Evolutionary conservation across 1,140 invertebrate species (phyloP).

Genomic region (Plectrocnemia conspersa): DNA sequence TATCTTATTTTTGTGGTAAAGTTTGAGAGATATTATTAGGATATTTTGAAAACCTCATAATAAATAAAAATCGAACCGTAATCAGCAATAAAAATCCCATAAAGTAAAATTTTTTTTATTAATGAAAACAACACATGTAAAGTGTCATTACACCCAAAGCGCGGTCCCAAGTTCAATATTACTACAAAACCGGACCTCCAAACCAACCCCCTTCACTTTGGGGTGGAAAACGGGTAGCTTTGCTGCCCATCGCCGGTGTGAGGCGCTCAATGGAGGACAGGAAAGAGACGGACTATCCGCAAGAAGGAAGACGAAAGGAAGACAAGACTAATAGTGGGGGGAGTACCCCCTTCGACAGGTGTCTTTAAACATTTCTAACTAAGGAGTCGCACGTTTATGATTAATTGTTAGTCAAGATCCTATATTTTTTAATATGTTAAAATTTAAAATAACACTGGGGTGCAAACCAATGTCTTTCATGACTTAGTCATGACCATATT

Average conservation of each 20-base stretch:
- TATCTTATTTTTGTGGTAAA: too few relatives aligned
- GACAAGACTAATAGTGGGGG: slow-evolving; percentile 3
- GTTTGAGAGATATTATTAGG: too few relatives aligned
- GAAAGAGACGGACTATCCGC: background rate
- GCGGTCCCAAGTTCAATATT: slow-evolving; percentile 23
- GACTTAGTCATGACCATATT: too few relatives aligned
- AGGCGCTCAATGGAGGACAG: background rate
- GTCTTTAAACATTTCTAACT: background rate
- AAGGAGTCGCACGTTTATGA: too few relatives aligned
- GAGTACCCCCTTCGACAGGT: slow-evolving; percentile 16
- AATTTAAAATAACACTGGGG: too few relatives aligned
- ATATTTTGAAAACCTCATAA: too few relatives aligned
- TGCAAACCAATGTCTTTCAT: too few relatives aligned
- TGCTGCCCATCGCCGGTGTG: background rate
- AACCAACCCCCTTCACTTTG: background rate
- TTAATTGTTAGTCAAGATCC: background rate
- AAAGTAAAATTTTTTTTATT: background rate
- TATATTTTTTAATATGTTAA: too few relatives aligned
- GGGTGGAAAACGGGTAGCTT: slow-evolving; percentile 7
- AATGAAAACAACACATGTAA: slow-evolving; percentile 16
- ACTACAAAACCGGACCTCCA: slow-evolving; percentile 7
- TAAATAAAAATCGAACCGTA: too few relatives aligned
- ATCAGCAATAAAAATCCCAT: too few relatives aligned
- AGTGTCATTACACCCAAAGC: slow-evolving; percentile 21
- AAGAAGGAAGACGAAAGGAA: slow-evolving; percentile 1